Evolutionary conservation across 2,888 invertebrate species (phyloP), one percentile per base, ranked within the genome.

Genomic region (Ophraella communa): DNA sequence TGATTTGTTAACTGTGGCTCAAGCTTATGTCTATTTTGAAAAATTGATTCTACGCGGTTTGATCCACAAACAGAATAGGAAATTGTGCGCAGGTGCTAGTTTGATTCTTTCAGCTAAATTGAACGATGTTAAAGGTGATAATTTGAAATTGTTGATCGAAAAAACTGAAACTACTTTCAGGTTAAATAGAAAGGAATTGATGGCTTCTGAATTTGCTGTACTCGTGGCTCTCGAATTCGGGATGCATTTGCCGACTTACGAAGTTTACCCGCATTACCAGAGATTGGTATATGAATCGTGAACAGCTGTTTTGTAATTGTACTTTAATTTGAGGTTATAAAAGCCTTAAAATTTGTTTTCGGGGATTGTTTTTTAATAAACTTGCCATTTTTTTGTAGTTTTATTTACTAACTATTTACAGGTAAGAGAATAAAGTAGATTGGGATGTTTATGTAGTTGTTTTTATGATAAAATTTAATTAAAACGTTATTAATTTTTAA

Each of bases 11-110:
- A 95, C 95, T 0, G 93, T 98, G 17, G 97, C 98, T 17, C 96
- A 96, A 81, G 94, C 97, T 0, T 98, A 96, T 79, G 98, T 98
- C n/a, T 98, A 96, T 83, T 98, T 98, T 82, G 98, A 99, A 82
- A 96, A 96, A 81, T 85, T 98, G 59, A 96, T 98, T 73, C 85
- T 97, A 55, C 92, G 93, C 71, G 92, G 93, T 78, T 85, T 96
- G 65, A 94, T 98, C 55, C 96, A 95, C 78, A 99, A 98, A 83
- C 91, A 91, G 79, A 98, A 98, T 80, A 87, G 98, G 49, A 98
- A 98, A 83, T 84, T 96, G 64, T 96, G 96, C 80, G 97, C 98
- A 14, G 98, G 96, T 42, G 96, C 97, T 11, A 96, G 97, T 81
- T 85, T 99, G 60, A 84, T 98, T 65, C 85, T 99, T 11, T 94